These are phyloP conservation scores for Chrysolina haemoptera DNA, from an alignment of 2,888 invertebrate genomes.

Conservation along the genomic window DNA sequence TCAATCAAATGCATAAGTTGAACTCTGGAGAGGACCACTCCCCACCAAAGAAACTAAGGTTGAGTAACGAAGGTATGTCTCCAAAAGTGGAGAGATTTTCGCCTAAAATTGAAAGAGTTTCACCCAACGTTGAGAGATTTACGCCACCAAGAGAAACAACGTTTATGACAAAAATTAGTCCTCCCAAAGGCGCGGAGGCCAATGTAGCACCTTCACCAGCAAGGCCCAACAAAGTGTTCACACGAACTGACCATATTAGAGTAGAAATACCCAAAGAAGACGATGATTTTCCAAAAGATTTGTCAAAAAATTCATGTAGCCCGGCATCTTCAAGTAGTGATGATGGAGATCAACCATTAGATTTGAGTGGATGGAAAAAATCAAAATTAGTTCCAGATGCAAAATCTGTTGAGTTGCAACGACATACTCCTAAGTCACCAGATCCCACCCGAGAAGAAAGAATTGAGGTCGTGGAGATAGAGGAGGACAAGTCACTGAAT, in stretches of 20 bases:
- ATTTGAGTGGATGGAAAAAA: slow-evolving; percentile 75
- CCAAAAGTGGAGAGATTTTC: slow-evolving; percentile 36
- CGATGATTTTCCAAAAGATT: slow-evolving; percentile 62
- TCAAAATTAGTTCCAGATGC: not conserved
- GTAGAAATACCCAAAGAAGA: slow-evolving; percentile 52
- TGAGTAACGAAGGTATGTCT: slow-evolving; percentile 33
- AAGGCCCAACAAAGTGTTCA: slow-evolving; percentile 68
- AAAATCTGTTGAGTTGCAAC: not conserved
- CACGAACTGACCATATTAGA: slow-evolving; percentile 39
- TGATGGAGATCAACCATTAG: slow-evolving; percentile 80
- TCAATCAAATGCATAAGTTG: slow-evolving; percentile 71
- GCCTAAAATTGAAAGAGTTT: slow-evolving; percentile 33
- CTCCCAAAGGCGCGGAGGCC: slow-evolving; percentile 79
- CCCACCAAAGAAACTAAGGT: slow-evolving; percentile 60
- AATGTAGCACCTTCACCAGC: slow-evolving; percentile 79
- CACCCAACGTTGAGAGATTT: slow-evolving; percentile 67
- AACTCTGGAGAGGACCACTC: slow-evolving; percentile 72
- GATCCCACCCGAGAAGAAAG: slow-evolving; percentile 71
- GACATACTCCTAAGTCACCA: slow-evolving; percentile 5
- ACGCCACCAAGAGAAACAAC: slow-evolving; percentile 74
- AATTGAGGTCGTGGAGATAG: slow-evolving; percentile 75
- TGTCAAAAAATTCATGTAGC: slow-evolving; percentile 53
- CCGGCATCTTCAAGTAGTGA: slow-evolving; percentile 64
- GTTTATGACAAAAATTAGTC: slow-evolving; percentile 71
- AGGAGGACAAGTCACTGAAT: slow-evolving; percentile 63